These are phyloP conservation scores for Rhimphoctona megacephalus DNA, from an alignment of 2,888 invertebrate genomes.

Conservation along the genomic window DNA sequence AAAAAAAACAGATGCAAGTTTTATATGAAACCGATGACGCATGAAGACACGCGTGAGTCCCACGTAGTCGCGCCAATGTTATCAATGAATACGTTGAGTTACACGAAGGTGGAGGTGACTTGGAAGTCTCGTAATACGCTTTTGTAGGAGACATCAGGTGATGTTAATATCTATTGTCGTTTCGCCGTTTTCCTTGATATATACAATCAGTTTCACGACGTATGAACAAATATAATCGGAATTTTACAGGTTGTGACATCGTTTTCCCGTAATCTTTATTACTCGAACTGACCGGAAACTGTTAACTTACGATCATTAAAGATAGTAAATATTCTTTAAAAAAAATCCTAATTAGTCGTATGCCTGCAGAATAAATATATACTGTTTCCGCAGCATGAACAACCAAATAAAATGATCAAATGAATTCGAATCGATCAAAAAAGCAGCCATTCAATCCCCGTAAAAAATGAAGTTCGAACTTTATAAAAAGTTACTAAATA, in stretches of 20 bases:
- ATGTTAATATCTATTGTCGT: not conserved
- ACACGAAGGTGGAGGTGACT: not conserved
- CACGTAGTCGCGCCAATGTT: conserved; percentile 21
- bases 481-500: too few relatives aligned
- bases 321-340: not conserved
- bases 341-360: not conserved
- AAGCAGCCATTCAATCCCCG: too few relatives aligned
- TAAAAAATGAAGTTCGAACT: too few relatives aligned
- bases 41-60: conserved; percentile 14
- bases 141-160: conserved; percentile 25
- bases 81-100: conserved; percentile 30
- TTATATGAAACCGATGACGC: conserved; percentile 47
- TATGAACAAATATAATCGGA: not conserved
- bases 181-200: not conserved
- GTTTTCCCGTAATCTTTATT: not conserved
- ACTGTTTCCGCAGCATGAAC: not conserved
- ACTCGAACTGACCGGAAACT: not conserved
- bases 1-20: conserved; percentile 3
- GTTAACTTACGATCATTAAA: not conserved
- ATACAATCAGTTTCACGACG: not conserved
- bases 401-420: not conserved
- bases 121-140: conserved; percentile 22
- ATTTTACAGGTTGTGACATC: not conserved
- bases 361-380: not conserved
- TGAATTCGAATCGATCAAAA: too few relatives aligned